These are phyloP conservation scores for Scomber japonicus DNA, from an alignment of 2,113 vertebrate genomes.

Conservation along the genomic window DNA sequence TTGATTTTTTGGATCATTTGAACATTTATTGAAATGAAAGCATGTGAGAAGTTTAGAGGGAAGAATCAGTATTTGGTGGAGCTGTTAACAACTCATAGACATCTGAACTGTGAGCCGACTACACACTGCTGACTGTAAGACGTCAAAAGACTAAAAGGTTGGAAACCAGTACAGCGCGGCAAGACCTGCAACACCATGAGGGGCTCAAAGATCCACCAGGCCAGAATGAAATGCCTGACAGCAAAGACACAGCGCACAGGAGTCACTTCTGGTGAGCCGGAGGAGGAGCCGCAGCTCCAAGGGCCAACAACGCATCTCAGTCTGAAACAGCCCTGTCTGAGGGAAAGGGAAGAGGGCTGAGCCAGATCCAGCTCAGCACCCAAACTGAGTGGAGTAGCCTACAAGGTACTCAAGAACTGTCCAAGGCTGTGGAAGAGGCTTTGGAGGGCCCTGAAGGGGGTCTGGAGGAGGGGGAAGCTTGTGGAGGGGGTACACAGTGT, in stretches of 20 bases:
- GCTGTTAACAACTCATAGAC: too few species aligned
- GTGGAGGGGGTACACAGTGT: too few species aligned
- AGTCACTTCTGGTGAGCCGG: not conserved
- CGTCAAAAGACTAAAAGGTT: too few species aligned
- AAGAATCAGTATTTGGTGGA: too few species aligned
- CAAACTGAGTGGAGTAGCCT: not conserved
- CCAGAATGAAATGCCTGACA: too few species aligned
- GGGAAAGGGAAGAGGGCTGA: not conserved
- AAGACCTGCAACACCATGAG: not conserved
- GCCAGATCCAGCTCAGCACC: not conserved
- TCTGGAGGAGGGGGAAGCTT: not conserved
- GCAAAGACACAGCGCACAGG: slow-evolving; percentile 5
- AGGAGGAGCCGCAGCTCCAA: not conserved
- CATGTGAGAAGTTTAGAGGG: too few species aligned
- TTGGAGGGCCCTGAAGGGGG: not conserved
- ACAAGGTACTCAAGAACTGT: not conserved
- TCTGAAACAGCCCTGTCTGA: not conserved
- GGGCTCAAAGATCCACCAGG: slow-evolving; percentile 59
- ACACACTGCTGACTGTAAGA: too few species aligned
- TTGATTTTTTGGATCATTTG: too few species aligned
- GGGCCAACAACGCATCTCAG: not conserved
- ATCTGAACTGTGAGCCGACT: too few species aligned
- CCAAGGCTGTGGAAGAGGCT: not conserved
- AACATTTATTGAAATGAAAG: too few species aligned
- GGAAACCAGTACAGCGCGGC: too few species aligned